Conservation (phyloP, 2,888 invertebrate genomes). For the Parelbella ahira region DNA sequence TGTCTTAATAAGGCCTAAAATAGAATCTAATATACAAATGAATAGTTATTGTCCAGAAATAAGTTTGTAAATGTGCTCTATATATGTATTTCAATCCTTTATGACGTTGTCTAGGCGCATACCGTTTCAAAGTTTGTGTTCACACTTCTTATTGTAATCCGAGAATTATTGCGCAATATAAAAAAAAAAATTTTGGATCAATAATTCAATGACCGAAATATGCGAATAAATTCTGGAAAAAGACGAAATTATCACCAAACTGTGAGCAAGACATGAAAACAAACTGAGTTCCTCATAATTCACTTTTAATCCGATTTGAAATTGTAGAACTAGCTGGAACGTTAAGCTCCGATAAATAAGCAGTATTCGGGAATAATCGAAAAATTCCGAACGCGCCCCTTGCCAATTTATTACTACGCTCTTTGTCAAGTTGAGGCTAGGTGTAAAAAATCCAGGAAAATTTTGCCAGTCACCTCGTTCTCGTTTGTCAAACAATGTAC, state of each 20-base stretch:
- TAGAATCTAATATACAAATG: no score
- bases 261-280: constrained; percentile 6
- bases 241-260: background rate
- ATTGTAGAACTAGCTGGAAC: constrained; percentile 23
- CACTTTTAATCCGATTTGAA: constrained; percentile 13
- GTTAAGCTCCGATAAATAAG: constrained; percentile 34
- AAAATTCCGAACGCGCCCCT: constrained; percentile 50
- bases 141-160: no score
- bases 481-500: constrained; percentile 67
- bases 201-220: no score
- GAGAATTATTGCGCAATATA: no score
- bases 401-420: constrained; percentile 58
- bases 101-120: no score
- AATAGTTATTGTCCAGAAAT: no score
- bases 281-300: constrained; percentile 8
- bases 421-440: constrained; percentile 57
- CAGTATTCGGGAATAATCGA: constrained; percentile 40
- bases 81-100: no score
- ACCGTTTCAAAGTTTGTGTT: no score
- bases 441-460: constrained; percentile 64
- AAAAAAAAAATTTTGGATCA: no score
- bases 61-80: no score
- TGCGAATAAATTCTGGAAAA: no score
- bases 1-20: no score
- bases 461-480: constrained; percentile 66